Base-by-base conservation (phyloP, 2,113 vertebrate species). In the Chlamydotis undulata region DNA sequence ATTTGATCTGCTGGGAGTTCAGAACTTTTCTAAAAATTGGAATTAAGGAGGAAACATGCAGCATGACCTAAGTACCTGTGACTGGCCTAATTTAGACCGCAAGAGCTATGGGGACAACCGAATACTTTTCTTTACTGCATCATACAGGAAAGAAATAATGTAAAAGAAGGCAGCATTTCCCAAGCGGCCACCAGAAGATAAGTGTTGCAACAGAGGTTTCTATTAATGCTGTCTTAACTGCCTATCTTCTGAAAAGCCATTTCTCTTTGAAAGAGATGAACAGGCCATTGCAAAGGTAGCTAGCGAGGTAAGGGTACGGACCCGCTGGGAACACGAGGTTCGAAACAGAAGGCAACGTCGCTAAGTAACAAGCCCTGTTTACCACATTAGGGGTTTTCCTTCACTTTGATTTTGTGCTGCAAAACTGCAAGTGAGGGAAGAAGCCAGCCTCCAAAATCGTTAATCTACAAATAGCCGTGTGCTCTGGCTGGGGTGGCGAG, bases 171-270 rank as follows among this genome's bases (percentile, higher is more conserved):
- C 91, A 81, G 61, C n/a, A 61, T 75, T 88, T 94, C 96, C 94
- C 93, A 91, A 56, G 79, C 1, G 82, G 69, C 41, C 78, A 78
- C 19, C 35, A 75, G 29, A 77, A 86, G 76, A 87, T 64, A 81
- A 81, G 45, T 25, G 77, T 18, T 87, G 76, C 59, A 87, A 41
- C 33, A 9, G 7, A 89, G 53, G 65, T 22, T 91, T 93, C 92
- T 79, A 93, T 92, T 95, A 93, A 90, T 89, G 83, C 90, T 95
- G 90, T 53, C 89, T 93, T 85, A 93, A 90, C 26, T 81, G 83
- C 49, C 93, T 94, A 84, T 86, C 83, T 87, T 75, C 83, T 64
- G 56, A 41, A 90, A 86, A 93, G 45, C 71, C 73, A 63, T 47
- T 94, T 84, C 65, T 87, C 64, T 78, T 55, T 57, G 43, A 79